Evolutionary conservation across 2,113 vertebrate genomes (phyloP).

Genomic region (Notarius lentiginosus): DNA sequence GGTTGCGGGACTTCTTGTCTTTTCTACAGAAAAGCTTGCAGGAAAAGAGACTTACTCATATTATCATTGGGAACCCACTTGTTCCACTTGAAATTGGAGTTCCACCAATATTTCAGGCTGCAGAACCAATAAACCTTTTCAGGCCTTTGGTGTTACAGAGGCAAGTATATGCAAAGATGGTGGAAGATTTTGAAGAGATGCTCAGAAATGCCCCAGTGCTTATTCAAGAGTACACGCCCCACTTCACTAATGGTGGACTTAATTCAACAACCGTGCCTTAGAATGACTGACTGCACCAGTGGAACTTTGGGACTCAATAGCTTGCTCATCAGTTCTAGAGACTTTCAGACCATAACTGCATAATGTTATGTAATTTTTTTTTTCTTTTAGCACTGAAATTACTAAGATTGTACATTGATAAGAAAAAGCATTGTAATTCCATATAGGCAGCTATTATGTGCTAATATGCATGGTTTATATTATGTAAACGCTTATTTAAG

Average conservation of each 20-base stretch:
- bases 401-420: not conserved
- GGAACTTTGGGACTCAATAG: not conserved
- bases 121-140: constrained; percentile 89
- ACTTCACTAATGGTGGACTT: constrained; percentile 62
- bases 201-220: constrained; percentile 83
- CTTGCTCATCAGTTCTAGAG: not conserved
- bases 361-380: not conserved
- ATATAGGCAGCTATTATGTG: constrained; percentile 36
- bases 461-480: not conserved
- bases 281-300: not conserved
- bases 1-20: constrained; percentile 81
- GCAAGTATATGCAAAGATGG: constrained; percentile 73
- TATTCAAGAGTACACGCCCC: constrained; percentile 83
- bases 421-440: not conserved
- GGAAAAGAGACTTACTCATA: constrained; percentile 88
- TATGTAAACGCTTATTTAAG: not conserved
- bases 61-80: constrained; percentile 83
- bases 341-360: constrained; percentile 23
- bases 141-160: constrained; percentile 82
- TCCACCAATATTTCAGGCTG: constrained; percentile 73
- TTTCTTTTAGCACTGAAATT: constrained; percentile 26
- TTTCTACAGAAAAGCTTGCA: constrained; percentile 85
- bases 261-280: constrained; percentile 38
- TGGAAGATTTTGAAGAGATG: constrained; percentile 88
- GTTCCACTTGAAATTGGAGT: constrained; percentile 75